Evolutionary conservation across 1,140 invertebrate species (phyloP).

Genomic region (Drosophila kohkoa): DNA sequence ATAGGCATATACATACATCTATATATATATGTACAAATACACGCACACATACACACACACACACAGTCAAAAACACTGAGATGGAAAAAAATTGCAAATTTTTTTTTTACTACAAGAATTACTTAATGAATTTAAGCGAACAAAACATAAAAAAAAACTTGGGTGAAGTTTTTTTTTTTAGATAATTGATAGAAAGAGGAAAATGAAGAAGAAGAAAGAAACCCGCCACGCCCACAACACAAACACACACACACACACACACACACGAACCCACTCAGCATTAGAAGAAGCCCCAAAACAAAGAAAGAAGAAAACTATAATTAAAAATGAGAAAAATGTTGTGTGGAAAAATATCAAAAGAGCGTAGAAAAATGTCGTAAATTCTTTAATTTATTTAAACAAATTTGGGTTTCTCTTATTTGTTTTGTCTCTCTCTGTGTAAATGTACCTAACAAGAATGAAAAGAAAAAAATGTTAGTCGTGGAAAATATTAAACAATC

Average conservation of each 20-base stretch:
- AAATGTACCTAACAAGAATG: constrained; percentile 41
- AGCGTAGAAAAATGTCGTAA: not conserved
- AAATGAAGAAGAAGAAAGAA: not conserved
- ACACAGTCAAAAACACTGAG: constrained; percentile 17
- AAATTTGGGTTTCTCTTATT: constrained; percentile 1
- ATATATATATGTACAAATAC: constrained; percentile 33
- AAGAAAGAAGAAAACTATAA: not conserved
- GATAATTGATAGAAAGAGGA: constrained; percentile 1
- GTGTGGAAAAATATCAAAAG: constrained; percentile 1
- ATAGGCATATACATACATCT: constrained; percentile 48
- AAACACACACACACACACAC: constrained; percentile 18
- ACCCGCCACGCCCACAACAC: constrained; percentile 7
- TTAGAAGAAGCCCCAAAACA: constrained; percentile 23
- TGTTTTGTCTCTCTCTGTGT: constrained; percentile 19
- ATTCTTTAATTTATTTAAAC: not conserved
- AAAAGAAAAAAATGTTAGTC: constrained; percentile 3
- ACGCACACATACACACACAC: constrained; percentile 19
- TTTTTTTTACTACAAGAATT: constrained; percentile 20
- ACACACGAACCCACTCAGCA: constrained; percentile 11
- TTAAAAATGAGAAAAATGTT: not conserved
- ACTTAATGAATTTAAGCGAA: constrained; percentile 20
- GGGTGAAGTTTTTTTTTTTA: constrained; percentile 3
- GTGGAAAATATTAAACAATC: constrained; percentile 26
- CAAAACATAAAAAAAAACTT: not conserved
- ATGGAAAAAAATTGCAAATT: constrained; percentile 27